Percentiles rank a stretch among this genome's conserved stretches.
These are phyloP conservation scores for Porphyrio hochstetteri DNA, from an alignment of 2,113 vertebrate species.

Conservation along the genomic window DNA sequence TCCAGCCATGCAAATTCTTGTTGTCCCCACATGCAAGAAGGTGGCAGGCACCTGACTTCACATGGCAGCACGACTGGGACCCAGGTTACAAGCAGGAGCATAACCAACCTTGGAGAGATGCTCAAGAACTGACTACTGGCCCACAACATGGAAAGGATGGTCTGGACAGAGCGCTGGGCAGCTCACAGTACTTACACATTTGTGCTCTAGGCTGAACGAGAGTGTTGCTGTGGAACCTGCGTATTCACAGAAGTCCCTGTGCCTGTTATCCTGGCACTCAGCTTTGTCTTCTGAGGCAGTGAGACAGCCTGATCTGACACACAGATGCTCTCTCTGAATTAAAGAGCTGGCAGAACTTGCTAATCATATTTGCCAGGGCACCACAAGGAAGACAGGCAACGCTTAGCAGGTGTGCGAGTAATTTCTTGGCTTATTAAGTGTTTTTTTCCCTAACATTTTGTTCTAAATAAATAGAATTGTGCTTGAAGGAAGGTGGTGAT, in stretches of 20 bases:
- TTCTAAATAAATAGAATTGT: slow-evolving; percentile 37
- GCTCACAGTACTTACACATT: background rate
- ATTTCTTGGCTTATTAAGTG: slow-evolving; percentile 51
- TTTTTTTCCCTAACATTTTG: slow-evolving; percentile 8
- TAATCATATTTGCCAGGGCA: slow-evolving; percentile 46
- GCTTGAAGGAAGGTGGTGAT: slow-evolving; percentile 1
- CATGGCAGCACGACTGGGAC: background rate
- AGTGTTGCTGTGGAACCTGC: background rate
- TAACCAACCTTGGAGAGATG: background rate
- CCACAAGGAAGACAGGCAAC: slow-evolving; percentile 57
- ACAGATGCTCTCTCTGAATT: slow-evolving; percentile 68
- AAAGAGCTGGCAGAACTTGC: slow-evolving; percentile 57
- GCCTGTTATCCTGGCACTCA: slow-evolving; percentile 36
- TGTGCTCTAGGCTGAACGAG: background rate
- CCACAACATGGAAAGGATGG: background rate
- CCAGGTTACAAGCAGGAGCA: background rate
- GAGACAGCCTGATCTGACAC: slow-evolving; percentile 45
- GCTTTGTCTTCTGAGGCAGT: slow-evolving; percentile 47
- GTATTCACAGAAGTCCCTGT: background rate
- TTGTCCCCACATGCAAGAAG: background rate
- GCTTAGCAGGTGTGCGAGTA: slow-evolving; percentile 46
- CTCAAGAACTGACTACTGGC: background rate
- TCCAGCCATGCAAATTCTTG: background rate
- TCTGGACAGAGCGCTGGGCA: background rate
- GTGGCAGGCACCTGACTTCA: background rate